Evolutionary conservation across 2,797 vertebrate genomes (phyloP), one percentile per base, ranked within the genome.

Genomic region (Emydoidea blandingii): DNA sequence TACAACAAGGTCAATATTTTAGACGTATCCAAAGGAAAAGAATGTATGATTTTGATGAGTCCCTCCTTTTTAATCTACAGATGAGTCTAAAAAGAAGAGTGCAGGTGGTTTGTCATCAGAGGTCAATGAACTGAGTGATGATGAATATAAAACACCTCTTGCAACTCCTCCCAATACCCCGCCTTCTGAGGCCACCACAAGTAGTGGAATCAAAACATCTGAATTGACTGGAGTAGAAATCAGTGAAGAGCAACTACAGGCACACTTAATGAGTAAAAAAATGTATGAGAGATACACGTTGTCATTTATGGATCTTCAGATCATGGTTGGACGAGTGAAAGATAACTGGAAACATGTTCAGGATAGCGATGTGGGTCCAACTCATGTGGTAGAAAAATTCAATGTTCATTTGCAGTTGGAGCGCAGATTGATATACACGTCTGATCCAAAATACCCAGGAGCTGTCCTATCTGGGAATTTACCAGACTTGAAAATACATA

Each of bases 341-440:
- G 99, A 99, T 98, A 99, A 99, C 95, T 99, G 99, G 99, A 99
- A 99, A 52, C 99, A 99, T 0, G 97, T 99, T 84, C 99, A 99
- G 85, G 99, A 99, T 88, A 99, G 98, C 18, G 99, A 99, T 11
- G 99, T 99, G 47, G 99, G 99, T 14, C 99, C 99, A 2, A 99
- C 99, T 47, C 99, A 99, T 0, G 99, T 99, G 89, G 99, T 99
- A 2, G 99, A 99, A 97, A 99, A 99, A 94, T 99, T 99, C 93
- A 99, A 99, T 1, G 99, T 99, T 65, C 98, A 99, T 52, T 95
- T 99, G 34, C 99, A 99, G 88, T 97, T 99, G 87, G 99, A 99
- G 85, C 99, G 99, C 80, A 98, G 99, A 5, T 97, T 99, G 79
- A 99, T 99, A 44, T 99, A 99, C 96, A 99, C 99, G 0, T 99